These are phyloP conservation scores for Amiota minor DNA, from an alignment of 2,888 invertebrate genomes.

Conservation along the genomic window DNA sequence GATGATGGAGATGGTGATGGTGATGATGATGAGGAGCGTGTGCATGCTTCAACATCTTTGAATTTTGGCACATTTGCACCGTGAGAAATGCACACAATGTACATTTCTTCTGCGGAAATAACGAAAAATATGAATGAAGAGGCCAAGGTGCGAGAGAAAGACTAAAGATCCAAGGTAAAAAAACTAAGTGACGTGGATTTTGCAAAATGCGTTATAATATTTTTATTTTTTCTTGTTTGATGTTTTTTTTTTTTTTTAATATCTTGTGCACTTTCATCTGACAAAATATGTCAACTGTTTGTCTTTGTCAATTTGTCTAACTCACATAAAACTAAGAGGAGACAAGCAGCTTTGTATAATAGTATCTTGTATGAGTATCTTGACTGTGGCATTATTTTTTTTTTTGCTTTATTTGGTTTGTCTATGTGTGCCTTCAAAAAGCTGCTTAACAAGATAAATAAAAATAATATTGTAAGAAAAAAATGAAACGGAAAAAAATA, in stretches of 20 bases:
- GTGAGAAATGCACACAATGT: constrained; percentile 29
- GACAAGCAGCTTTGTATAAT: neutral
- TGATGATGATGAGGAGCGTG: constrained; percentile 2
- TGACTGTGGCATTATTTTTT: no score
- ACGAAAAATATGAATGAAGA: constrained; percentile 53
- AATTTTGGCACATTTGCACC: constrained; percentile 28
- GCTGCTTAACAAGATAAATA: neutral
- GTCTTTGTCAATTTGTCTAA: constrained; percentile 18
- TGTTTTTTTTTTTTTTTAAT: neutral
- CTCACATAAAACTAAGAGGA: neutral
- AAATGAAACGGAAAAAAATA: constrained; percentile 12
- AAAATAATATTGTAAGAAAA: constrained; percentile 7
- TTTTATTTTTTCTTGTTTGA: neutral
- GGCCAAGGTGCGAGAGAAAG: constrained; percentile 12
- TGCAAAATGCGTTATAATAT: constrained; percentile 13
- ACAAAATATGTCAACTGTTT: constrained; percentile 29
- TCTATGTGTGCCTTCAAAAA: constrained; percentile 4
- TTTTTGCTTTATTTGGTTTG: neutral
- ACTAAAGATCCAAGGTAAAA: neutral
- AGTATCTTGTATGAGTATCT: no score
- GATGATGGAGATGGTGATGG: neutral
- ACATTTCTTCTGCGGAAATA: constrained; percentile 59
- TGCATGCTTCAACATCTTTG: constrained; percentile 8
- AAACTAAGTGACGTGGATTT: constrained; percentile 1
- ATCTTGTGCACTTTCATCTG: constrained; percentile 6